Base-by-base conservation (phyloP, 2,113 vertebrate genomes). In the Cisticola juncidis region DNA sequence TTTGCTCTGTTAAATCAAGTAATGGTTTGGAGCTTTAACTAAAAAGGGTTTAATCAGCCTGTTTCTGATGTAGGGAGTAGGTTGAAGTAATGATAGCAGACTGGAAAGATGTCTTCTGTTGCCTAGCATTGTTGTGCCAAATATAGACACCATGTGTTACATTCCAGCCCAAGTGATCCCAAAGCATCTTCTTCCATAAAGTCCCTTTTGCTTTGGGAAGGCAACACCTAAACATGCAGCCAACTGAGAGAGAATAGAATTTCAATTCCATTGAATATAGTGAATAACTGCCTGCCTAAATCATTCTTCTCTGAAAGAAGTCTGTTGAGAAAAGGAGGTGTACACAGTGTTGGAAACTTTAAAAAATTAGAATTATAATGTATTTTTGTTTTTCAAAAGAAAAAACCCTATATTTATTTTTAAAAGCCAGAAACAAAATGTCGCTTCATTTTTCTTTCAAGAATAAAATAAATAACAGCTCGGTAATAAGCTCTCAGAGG, bases 41-140 rank as follows among this genome's bases (percentile, higher is more conserved):
- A 66, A 54, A 65, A 64, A 40, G 16, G 17, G 15, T 88, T 76
- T 89, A 69, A 69, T 90, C 22, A 79, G 47, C 40, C 18, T 62
- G 60, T 74, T 90, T 91, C 81, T 80, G 81, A 81, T 54, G 35
- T 72, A 86, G 44, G 35, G 48, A 82, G 54, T 72, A 86, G 85
- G 62, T 24, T 93, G 78, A 81, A 94, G 40, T 50, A 84, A 71
- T 66, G 35, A 91, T 64, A 89, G 26, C 51, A 58, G 61, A 71
- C 44, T 87, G 48, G 38, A 91, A 88, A 88, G 48, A 68, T 25
- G 9, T 81, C 69, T 91, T 81, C 61, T 68, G 81, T 81, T 95
- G 72, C 84, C 61, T 91, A 88, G 76, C 72, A 77, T 82, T 86
- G 60, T 81, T 92, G 53, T 71, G 28, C 48, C 66, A 88, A 94